phyloP scores from a whole-genome alignment of 2,797 vertebrate species.

The Nyctalus aviator region DNA sequence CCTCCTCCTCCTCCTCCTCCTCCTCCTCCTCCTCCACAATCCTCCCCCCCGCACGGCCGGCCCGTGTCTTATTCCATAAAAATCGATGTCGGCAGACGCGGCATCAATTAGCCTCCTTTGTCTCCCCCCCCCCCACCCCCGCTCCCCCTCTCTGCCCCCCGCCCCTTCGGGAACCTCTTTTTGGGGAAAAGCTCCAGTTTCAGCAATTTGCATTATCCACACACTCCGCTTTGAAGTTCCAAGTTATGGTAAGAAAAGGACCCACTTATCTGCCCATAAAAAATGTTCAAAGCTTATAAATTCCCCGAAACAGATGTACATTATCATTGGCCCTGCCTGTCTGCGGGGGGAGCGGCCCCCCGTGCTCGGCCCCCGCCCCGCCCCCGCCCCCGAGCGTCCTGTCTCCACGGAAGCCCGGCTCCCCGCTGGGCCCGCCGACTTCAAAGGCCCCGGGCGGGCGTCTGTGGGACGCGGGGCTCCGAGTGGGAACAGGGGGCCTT shows the following conservation, averaged over 20 bases:
- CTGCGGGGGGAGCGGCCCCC: conserved; percentile 94
- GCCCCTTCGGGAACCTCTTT: conserved; percentile 92
- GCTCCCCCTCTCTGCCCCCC: conserved; percentile 83
- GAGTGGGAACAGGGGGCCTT: conserved; percentile 93
- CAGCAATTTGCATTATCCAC: conserved; percentile 99
- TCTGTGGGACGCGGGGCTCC: conserved; percentile 97
- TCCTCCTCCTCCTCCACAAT: background rate
- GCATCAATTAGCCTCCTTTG: conserved; percentile 97
- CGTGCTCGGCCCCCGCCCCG: conserved; percentile 93
- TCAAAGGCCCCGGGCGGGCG: conserved; percentile 96
- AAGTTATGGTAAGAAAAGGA: conserved; percentile 98
- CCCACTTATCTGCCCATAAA: conserved; percentile 98
- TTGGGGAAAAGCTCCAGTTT: conserved; percentile 93
- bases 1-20: background rate
- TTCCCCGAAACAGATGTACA: conserved; percentile 99
- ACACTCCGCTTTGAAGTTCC: conserved; percentile 99
- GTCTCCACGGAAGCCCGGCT: conserved; percentile 78
- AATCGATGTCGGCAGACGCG: conserved; percentile 92
- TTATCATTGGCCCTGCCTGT: conserved; percentile 98
- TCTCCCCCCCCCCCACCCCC: conserved; percentile 73
- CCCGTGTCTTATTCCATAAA: conserved; percentile 87
- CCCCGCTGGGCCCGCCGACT: conserved; percentile 97
- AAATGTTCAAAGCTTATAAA: conserved; percentile 99
- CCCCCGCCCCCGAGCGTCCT: conserved; percentile 94
- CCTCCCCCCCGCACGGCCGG: background rate